Conservation (phyloP, 2,113 vertebrate species). For the Corvus hawaiiensis region DNA sequence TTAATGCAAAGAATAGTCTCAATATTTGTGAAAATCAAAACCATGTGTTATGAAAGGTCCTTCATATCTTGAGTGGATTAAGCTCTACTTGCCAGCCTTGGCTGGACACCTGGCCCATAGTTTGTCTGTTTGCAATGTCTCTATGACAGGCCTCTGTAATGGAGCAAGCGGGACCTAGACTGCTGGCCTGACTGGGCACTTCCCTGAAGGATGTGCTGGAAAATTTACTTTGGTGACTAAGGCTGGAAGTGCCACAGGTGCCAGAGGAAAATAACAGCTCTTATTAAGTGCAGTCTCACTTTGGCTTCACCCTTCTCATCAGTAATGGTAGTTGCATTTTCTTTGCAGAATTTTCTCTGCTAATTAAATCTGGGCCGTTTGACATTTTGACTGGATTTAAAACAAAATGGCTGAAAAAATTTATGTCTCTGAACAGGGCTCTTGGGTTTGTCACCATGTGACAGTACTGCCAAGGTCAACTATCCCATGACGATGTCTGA, state of each 20-base stretch:
- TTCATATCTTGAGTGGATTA: not conserved
- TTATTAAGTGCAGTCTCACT: not conserved
- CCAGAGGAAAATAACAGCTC: not conserved
- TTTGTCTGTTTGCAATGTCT: not conserved
- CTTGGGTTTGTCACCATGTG: not conserved
- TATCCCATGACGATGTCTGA: not conserved
- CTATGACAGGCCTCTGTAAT: not conserved
- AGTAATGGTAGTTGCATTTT: not conserved
- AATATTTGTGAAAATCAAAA: constrained; percentile 25
- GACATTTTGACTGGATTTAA: not conserved
- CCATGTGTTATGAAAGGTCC: not conserved
- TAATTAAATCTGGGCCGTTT: not conserved
- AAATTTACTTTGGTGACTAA: not conserved
- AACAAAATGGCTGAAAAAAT: not conserved
- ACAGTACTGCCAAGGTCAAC: not conserved
- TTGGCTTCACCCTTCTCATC: not conserved
- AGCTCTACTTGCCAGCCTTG: not conserved
- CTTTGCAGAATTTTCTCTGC: not conserved
- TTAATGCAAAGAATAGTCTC: constrained; percentile 24
- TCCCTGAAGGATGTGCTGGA: not conserved
- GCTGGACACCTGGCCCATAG: not conserved
- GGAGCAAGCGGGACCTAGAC: not conserved
- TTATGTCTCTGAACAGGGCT: not conserved
- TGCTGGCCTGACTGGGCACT: not conserved
- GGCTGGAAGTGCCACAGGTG: not conserved